A percentile compares a stretch with the other conserved stretches of the same genome.
Evolutionary conservation across 2,797 vertebrate genomes (phyloP).

Genomic region (Threskiornis aethiopicus): DNA sequence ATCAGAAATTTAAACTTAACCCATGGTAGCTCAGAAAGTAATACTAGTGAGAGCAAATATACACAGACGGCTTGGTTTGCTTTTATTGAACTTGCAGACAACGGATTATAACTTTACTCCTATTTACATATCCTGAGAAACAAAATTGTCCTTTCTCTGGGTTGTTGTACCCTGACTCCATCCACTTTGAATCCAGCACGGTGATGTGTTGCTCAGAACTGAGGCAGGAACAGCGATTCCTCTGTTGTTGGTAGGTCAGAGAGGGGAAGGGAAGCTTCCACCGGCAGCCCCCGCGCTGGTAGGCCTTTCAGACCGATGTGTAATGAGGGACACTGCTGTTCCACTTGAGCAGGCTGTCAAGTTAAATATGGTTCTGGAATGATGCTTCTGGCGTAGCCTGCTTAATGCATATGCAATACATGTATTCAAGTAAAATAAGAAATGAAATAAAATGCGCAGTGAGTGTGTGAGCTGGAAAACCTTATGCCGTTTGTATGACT

Average conservation of each 20-base stretch:
- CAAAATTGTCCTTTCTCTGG: not conserved
- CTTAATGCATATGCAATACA: conserved; percentile 30
- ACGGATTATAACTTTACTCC: not conserved
- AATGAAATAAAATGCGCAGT: not conserved
- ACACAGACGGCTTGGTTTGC: not conserved
- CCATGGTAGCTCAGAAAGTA: not conserved
- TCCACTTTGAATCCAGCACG: not conserved
- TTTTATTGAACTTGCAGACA: not conserved
- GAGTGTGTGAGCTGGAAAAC: not conserved
- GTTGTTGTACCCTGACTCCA: not conserved
- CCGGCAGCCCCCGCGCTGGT: not conserved
- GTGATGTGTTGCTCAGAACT: not conserved
- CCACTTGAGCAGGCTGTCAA: conserved; percentile 39
- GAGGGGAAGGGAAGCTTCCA: not conserved
- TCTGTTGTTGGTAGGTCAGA: not conserved
- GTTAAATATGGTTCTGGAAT: conserved; percentile 35
- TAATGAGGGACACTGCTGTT: not conserved
- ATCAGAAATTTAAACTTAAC: not conserved
- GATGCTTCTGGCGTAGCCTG: conserved; percentile 34
- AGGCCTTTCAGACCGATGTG: not conserved
- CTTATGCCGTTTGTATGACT: not conserved
- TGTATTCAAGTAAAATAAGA: conserved; percentile 33
- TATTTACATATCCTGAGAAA: not conserved
- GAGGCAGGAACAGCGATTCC: not conserved
- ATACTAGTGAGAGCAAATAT: not conserved